These are phyloP conservation scores for Drosophila nr. perissopoda DNA, from an alignment of 2,888 invertebrate genomes.

Conservation along the genomic window DNA sequence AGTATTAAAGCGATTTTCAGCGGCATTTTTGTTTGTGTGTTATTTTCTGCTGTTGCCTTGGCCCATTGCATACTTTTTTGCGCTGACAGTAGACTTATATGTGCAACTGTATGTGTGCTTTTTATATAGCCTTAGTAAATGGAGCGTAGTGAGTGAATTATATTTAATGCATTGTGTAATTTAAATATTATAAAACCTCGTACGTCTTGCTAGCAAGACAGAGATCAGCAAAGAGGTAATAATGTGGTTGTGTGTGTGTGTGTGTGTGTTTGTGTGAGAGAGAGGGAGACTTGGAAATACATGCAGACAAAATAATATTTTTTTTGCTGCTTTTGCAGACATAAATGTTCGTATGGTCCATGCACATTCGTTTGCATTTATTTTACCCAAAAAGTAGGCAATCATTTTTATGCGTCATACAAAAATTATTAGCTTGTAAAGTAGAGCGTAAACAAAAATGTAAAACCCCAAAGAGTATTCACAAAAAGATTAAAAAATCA, in stretches of 20 bases:
- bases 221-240: slow-evolving; percentile 10
- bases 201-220: slow-evolving; percentile 36
- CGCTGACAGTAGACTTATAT: slow-evolving; percentile 44
- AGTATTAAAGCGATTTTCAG: slow-evolving; percentile 81
- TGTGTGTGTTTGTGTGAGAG: not conserved
- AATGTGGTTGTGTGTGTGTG: not conserved
- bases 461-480: slow-evolving; percentile 1
- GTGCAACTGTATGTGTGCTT: slow-evolving; percentile 31
- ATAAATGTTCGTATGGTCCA: slow-evolving; percentile 35
- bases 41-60: slow-evolving; percentile 33
- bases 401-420: slow-evolving; percentile 39
- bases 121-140: slow-evolving; percentile 74
- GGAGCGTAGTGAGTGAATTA: slow-evolving; percentile 80
- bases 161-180: slow-evolving; percentile 80
- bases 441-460: slow-evolving; percentile 3
- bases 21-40: slow-evolving; percentile 55
- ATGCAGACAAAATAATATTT: slow-evolving; percentile 49
- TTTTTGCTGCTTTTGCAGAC: slow-evolving; percentile 41
- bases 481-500: not conserved
- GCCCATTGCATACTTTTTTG: slow-evolving; percentile 53
- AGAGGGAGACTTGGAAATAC: slow-evolving; percentile 17
- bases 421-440: slow-evolving; percentile 29
- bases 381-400: slow-evolving; percentile 46
- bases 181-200: slow-evolving; percentile 75
- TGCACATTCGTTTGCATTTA: slow-evolving; percentile 27